A percentile compares a stretch with the other conserved stretches of the same genome.
Evolutionary conservation across 1,140 invertebrate species (phyloP).

Genomic region (Atta cephalotes): DNA sequence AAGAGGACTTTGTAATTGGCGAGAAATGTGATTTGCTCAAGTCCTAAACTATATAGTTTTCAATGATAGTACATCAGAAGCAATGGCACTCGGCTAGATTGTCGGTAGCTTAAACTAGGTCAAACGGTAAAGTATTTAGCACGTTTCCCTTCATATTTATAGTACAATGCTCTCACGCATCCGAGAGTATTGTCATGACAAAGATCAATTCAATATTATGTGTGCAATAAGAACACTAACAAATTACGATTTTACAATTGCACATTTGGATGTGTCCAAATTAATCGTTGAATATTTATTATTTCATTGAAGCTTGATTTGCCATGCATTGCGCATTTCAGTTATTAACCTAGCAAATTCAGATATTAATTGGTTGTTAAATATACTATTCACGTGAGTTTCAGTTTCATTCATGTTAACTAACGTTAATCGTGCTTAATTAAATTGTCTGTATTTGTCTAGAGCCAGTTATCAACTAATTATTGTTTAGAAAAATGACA

Average conservation of each 20-base stretch:
- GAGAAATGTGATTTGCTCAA: conserved; percentile 42
- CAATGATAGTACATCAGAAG: conserved; percentile 40
- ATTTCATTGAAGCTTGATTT: conserved; percentile 12
- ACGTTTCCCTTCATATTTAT: background rate
- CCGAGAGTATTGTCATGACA: background rate
- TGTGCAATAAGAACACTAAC: background rate
- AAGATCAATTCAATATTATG: conserved; percentile 8
- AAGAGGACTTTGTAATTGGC: background rate
- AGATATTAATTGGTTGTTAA: conserved; percentile 35
- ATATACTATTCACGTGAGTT: conserved; percentile 7
- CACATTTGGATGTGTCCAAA: conserved; percentile 20
- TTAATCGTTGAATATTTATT: conserved; percentile 44
- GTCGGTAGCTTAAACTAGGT: conserved; percentile 38
- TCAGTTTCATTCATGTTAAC: conserved; percentile 1
- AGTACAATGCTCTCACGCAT: background rate
- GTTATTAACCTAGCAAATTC: conserved; percentile 24
- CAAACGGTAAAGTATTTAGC: conserved; percentile 50
- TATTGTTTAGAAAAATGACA: background rate
- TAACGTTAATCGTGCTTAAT: conserved; percentile 7
- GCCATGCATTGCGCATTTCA: conserved; percentile 10
- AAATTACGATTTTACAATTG: background rate
- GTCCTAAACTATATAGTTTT: conserved; percentile 46
- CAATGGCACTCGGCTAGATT: background rate
- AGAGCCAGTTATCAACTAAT: too few species aligned
- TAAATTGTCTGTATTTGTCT: background rate